These are phyloP conservation scores for Diogma glabrata DNA, from an alignment of 2,888 invertebrate species.

Conservation along the genomic window DNA sequence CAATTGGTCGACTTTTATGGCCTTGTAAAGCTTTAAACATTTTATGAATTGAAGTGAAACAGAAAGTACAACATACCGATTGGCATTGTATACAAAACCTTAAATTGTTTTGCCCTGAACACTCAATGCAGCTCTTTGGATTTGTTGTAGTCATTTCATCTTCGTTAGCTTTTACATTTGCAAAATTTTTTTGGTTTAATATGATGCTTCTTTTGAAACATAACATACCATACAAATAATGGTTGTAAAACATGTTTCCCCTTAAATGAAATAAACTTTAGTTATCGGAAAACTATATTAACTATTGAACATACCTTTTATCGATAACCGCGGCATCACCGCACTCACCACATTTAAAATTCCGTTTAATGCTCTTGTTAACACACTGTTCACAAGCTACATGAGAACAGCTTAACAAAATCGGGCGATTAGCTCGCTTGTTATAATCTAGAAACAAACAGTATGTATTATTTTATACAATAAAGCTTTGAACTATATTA, in stretches of 20 bases:
- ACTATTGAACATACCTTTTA: background rate
- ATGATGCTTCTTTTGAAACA: background rate
- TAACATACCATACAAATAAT: conserved; percentile 2
- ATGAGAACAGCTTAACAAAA: conserved; percentile 55
- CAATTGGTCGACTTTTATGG: background rate
- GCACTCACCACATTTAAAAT: conserved; percentile 43
- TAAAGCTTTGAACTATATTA: no score
- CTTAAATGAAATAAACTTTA: background rate
- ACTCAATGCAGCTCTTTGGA: background rate
- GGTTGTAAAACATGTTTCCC: background rate
- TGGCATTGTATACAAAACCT: background rate
- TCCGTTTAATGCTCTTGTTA: no score
- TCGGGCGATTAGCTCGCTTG: no score
- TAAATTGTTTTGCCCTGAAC: background rate
- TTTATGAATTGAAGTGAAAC: conserved; percentile 2
- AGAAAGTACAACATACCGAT: background rate
- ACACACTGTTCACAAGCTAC: conserved; percentile 54
- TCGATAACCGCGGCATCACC: conserved; percentile 28
- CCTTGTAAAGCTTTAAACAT: background rate
- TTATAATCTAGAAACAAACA: no score
- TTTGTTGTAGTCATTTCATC: background rate
- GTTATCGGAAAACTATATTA: background rate
- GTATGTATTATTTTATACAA: no score
- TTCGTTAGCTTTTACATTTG: no score
- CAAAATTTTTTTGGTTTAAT: background rate